Evolutionary conservation across 1,140 invertebrate genomes (phyloP).

Genomic region (Saxidomus purpurata): DNA sequence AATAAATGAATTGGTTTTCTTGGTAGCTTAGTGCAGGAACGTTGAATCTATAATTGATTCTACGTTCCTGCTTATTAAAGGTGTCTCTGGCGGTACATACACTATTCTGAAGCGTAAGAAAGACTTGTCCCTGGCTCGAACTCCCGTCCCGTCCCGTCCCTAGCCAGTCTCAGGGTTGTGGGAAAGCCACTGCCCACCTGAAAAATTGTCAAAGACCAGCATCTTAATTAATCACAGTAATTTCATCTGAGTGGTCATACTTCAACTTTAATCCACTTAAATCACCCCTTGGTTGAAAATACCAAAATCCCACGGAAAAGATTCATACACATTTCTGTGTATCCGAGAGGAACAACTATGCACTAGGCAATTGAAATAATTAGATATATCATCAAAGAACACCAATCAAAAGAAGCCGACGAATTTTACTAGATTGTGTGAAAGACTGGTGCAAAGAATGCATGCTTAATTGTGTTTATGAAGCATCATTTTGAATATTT

Average conservation of each 20-base stretch:
- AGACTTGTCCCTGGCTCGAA: too few relatives aligned
- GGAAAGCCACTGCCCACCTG: too few relatives aligned
- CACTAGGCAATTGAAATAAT: slow-evolving; percentile 47
- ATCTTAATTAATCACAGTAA: neutral
- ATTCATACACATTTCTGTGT: slow-evolving; percentile 12
- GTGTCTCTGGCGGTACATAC: too few relatives aligned
- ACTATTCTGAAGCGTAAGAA: too few relatives aligned
- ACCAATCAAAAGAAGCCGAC: neutral
- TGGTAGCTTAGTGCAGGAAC: too few relatives aligned
- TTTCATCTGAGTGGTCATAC: neutral
- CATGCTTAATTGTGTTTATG: slow-evolving; percentile 51
- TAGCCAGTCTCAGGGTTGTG: too few relatives aligned
- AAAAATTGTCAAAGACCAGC: too few relatives aligned
- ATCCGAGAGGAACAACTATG: slow-evolving; percentile 31
- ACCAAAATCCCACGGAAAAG: neutral
- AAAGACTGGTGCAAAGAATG: slow-evolving; percentile 12
- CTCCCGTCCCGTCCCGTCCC: too few relatives aligned
- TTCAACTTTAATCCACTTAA: slow-evolving; percentile 18
- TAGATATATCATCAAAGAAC: slow-evolving; percentile 45
- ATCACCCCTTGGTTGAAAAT: neutral
- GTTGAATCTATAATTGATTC: too few relatives aligned
- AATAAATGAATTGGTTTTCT: too few relatives aligned
- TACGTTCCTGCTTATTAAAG: too few relatives aligned
- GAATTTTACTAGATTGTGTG: slow-evolving; percentile 50
- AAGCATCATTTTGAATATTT: slow-evolving; percentile 39